Conservation (phyloP, 2,113 vertebrate species). For the Clarias macrocephalus region DNA sequence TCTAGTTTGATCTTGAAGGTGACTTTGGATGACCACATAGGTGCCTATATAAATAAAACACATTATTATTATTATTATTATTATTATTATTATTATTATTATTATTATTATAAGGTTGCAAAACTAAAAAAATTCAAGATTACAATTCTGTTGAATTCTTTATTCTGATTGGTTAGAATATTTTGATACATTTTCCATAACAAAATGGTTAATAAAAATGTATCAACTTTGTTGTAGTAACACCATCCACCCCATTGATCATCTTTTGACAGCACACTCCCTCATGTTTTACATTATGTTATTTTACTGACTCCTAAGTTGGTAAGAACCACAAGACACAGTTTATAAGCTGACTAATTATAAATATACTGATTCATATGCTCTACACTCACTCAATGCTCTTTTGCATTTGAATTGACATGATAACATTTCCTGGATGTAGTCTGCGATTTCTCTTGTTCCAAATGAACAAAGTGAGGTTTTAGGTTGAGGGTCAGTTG, state of each 20-base stretch:
- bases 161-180: neutral
- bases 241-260: neutral
- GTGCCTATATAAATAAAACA: too few species aligned
- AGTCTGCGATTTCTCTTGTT: slow-evolving; percentile 3
- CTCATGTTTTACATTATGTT: neutral
- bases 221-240: neutral
- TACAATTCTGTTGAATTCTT: neutral
- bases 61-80: too few species aligned
- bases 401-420: slow-evolving; percentile 25
- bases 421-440: slow-evolving; percentile 19
- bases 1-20: too few species aligned
- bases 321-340: slow-evolving; percentile 22
- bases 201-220: neutral
- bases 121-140: too few species aligned
- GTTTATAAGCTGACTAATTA: slow-evolving; percentile 25
- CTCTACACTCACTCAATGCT: slow-evolving; percentile 6
- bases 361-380: slow-evolving; percentile 1
- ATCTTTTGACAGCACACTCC: neutral
- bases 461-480: slow-evolving; percentile 10
- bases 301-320: neutral
- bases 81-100: too few species aligned
- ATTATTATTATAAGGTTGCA: too few species aligned
- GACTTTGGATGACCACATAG: too few species aligned
- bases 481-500: slow-evolving; percentile 40
- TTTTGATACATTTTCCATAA: neutral